phyloP scores from a whole-genome alignment of 2,113 vertebrate genomes.

The Eretmochelys imbricata region DNA sequence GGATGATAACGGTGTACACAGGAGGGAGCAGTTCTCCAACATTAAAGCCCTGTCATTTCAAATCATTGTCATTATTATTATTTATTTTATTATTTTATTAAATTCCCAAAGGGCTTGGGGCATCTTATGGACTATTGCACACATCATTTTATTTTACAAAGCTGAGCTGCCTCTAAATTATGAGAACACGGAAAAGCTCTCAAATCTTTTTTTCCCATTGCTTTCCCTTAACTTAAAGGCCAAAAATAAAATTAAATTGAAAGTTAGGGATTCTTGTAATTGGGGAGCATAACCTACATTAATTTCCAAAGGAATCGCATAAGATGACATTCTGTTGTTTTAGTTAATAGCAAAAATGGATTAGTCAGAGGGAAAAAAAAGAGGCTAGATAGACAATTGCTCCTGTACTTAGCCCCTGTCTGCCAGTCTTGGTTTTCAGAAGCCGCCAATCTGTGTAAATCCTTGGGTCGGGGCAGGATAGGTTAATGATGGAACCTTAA shows the following conservation, averaged over 20 bases:
- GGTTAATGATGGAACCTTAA: background rate
- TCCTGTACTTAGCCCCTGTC: background rate
- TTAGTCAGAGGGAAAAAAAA: background rate
- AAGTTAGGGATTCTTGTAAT: background rate
- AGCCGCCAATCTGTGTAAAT: background rate
- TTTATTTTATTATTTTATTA: conserved; percentile 1
- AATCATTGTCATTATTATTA: conserved; percentile 50
- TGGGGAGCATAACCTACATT: conserved; percentile 1
- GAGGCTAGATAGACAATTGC: background rate
- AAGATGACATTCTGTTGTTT: background rate
- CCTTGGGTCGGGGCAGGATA: background rate
- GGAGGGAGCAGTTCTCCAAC: background rate
- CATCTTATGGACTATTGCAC: background rate
- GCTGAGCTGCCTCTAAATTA: conserved; percentile 6
- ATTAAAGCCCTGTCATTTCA: conserved; percentile 42
- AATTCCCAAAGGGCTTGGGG: conserved; percentile 18
- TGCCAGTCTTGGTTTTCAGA: background rate
- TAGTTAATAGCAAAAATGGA: background rate
- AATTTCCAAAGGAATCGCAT: conserved; percentile 51
- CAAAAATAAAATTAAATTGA: conserved; percentile 9
- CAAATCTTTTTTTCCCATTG: background rate
- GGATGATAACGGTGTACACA: background rate
- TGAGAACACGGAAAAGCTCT: background rate
- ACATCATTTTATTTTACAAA: conserved; percentile 17
- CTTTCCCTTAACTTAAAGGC: conserved; percentile 35